Percentiles rank a stretch among this genome's conserved stretches.
phyloP scores from a whole-genome alignment of 2,888 invertebrate genomes.

The Trimorus sp. region DNA sequence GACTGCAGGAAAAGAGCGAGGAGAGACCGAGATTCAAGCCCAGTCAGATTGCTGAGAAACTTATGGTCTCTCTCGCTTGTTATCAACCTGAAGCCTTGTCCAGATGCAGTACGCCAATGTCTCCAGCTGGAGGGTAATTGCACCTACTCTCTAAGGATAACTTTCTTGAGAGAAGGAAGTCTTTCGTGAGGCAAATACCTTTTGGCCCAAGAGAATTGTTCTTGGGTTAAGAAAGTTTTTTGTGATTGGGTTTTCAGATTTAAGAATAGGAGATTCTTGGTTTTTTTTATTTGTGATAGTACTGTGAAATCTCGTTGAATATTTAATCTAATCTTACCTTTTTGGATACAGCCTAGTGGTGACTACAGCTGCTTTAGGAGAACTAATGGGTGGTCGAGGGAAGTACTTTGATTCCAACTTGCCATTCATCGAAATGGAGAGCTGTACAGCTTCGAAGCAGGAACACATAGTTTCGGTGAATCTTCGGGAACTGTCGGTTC shows the following conservation, averaged over 20 bases:
- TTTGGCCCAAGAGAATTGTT: no score
- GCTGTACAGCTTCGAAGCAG: conserved; percentile 93
- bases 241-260: no score
- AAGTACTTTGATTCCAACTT: conserved; percentile 81
- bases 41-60: conserved; percentile 88
- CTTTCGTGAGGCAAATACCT: no score
- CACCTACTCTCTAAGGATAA: no score
- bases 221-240: no score
- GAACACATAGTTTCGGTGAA: conserved; percentile 94
- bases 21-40: conserved; percentile 86
- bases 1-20: conserved; percentile 85
- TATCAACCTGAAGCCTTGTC: conserved; percentile 94
- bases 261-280: no score
- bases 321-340: background rate
- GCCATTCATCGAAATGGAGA: conserved; percentile 92
- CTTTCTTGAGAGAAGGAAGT: no score
- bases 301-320: no score
- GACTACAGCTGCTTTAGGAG: conserved; percentile 76
- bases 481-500: conserved; percentile 92
- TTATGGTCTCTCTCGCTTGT: conserved; percentile 90
- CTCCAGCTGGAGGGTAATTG: conserved; percentile 85
- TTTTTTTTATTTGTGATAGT: no score
- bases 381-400: conserved; percentile 75
- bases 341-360: conserved; percentile 72
- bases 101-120: conserved; percentile 92